Evolutionary conservation across 2,113 vertebrate species (phyloP), one percentile per base, ranked within the genome.

Genomic region (Colaptes auratus): DNA sequence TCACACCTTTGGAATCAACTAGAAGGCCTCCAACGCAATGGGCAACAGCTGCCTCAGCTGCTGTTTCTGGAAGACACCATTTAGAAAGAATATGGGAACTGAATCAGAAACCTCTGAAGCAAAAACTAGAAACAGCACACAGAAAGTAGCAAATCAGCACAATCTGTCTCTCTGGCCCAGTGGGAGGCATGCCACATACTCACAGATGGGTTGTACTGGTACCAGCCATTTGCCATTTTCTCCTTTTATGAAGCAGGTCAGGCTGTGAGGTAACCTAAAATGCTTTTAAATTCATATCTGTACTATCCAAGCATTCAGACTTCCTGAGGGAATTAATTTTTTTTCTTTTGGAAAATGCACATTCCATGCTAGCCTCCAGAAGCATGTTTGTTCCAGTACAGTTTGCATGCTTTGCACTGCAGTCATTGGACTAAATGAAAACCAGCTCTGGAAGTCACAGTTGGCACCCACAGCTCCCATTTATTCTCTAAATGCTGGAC

Each of bases 81-180:
- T 46, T 15, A 48, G 60, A 88, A 75, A 78, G 27, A 82, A 89
- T 11, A 83, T 0, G 1, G 70, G 35, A 73, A 53, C 58, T 35
- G 58, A 92, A 86, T 11, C 7, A 77, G 28, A 61, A 70, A 72
- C 8, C 23, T 60, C 36, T 70, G 72, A 81, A 94, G 44, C 23
- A 69, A 75, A 64, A 88, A n/a, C 25, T 3, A 79, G 21, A 17
- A 79, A 56, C 18, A 44, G 30, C 9, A 35, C 1, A 14, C 84
- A 21, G 44, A 31, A 67, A 89, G 50, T 0, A 74, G 33, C 27
- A 84, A 65, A 88, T 35, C 46, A 23, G 14, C 10, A 15, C 1
- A 12, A 31, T 6, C 56, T 67, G 31, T 28, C 4, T 0, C 36
- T 61, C 0, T 0, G 23, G 25, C 61, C 36, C 70, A 33, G 39